phyloP scores from a whole-genome alignment of 2,888 invertebrate species.

The Volucella inanis region DNA sequence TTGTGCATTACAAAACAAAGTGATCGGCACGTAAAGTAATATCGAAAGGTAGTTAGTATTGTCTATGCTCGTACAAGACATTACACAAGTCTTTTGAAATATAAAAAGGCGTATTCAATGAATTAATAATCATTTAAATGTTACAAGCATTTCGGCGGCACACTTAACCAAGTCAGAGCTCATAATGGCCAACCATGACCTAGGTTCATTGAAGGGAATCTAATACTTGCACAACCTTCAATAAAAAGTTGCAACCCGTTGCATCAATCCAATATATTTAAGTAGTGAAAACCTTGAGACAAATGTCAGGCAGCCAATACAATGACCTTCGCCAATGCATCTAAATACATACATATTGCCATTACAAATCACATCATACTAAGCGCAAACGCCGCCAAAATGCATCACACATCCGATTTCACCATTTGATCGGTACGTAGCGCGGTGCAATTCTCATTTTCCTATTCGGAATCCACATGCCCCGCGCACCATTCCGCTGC shows the following conservation, averaged over 20 bases:
- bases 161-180: too few species aligned
- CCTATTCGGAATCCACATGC: background rate
- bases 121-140: too few species aligned
- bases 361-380: background rate
- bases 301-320: constrained; percentile 8
- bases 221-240: background rate
- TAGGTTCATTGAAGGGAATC: background rate
- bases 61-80: too few species aligned
- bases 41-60: too few species aligned
- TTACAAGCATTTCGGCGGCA: too few species aligned
- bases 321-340: constrained; percentile 33
- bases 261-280: constrained; percentile 16
- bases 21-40: too few species aligned
- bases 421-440: background rate
- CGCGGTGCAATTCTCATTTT: background rate
- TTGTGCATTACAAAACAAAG: too few species aligned
- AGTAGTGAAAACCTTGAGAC: background rate
- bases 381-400: constrained; percentile 1
- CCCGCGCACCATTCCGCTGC: background rate
- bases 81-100: too few species aligned
- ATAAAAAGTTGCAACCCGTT: background rate
- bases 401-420: constrained; percentile 5
- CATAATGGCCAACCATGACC: constrained; percentile 14
- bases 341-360: background rate
- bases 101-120: too few species aligned